Evolutionary conservation across 23 tunicate genomes (phyloP).

Genomic region (Trididemnum nubilum): DNA sequence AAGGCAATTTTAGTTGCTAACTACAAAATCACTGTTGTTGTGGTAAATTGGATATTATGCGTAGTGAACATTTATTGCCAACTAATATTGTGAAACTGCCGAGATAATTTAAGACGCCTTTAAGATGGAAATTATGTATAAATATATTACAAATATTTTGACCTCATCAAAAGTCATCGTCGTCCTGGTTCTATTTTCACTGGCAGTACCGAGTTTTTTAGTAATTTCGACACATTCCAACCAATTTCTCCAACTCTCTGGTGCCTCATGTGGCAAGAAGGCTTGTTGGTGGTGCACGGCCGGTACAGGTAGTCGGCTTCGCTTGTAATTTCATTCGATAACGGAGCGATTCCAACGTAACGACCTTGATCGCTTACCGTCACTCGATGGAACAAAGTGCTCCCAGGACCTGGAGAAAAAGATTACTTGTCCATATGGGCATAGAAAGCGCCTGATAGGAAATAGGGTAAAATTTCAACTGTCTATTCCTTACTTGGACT

Average conservation of each 20-base stretch:
- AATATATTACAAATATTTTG: no score
- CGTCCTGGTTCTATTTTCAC: constrained; percentile 45
- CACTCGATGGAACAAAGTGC: constrained; percentile 42
- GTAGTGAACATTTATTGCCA: no score
- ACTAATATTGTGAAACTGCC: no score
- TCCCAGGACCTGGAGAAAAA: constrained; percentile 54
- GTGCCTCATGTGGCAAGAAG: constrained; percentile 58
- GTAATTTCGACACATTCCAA: constrained; percentile 67
- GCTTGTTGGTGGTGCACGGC: constrained; percentile 22
- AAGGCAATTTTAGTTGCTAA: no score
- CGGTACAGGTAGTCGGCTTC: constrained; percentile 64
- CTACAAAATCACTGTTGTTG: no score
- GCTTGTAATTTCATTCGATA: constrained; percentile 69
- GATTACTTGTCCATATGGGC: not conserved
- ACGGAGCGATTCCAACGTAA: constrained; percentile 57
- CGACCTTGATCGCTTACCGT: constrained; percentile 49
- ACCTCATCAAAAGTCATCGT: constrained; percentile 9
- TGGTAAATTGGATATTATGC: no score
- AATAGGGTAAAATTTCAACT: no score
- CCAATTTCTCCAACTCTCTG: constrained; percentile 83
- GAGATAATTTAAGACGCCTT: no score
- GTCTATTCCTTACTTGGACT: no score
- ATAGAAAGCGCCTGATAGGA: not conserved
- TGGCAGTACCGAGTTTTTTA: constrained; percentile 57
- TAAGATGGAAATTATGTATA: no score